Conservation (phyloP, 2,113 vertebrate genomes). For the Sylvia atricapilla region DNA sequence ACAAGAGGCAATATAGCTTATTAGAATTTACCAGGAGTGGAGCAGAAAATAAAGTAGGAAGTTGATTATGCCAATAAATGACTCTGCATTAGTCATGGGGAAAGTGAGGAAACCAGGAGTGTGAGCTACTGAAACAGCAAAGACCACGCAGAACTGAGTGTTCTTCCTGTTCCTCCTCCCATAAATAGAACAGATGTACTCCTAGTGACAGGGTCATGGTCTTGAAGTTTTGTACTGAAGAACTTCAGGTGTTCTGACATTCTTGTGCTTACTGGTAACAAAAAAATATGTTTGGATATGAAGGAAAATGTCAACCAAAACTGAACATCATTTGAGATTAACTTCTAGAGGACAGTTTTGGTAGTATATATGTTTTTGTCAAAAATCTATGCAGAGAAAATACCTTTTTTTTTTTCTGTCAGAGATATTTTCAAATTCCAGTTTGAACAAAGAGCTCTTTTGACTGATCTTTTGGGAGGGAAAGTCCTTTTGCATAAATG, state of each 20-base stretch:
- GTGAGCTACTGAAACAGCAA: neutral
- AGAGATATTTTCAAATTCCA: neutral
- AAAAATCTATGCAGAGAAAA: neutral
- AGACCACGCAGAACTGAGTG: neutral
- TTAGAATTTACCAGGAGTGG: neutral
- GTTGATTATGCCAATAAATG: neutral
- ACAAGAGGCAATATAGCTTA: neutral
- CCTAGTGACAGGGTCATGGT: fast-evolving
- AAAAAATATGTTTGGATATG: neutral
- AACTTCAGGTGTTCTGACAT: neutral
- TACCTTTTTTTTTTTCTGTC: neutral
- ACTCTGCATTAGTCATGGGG: neutral
- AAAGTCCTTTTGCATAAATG: neutral
- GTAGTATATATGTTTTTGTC: neutral
- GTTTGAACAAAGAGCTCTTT: neutral
- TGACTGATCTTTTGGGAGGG: neutral
- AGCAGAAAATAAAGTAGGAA: neutral
- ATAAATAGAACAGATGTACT: neutral
- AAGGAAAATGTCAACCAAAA: neutral
- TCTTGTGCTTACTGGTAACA: neutral
- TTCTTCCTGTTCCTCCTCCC: neutral
- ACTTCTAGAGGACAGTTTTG: neutral
- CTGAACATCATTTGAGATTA: neutral
- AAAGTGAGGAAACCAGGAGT: neutral
- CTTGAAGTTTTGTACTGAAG: neutral